Conservation (phyloP, 2,797 vertebrate genomes). For the Limnodromus scolopaceus region DNA sequence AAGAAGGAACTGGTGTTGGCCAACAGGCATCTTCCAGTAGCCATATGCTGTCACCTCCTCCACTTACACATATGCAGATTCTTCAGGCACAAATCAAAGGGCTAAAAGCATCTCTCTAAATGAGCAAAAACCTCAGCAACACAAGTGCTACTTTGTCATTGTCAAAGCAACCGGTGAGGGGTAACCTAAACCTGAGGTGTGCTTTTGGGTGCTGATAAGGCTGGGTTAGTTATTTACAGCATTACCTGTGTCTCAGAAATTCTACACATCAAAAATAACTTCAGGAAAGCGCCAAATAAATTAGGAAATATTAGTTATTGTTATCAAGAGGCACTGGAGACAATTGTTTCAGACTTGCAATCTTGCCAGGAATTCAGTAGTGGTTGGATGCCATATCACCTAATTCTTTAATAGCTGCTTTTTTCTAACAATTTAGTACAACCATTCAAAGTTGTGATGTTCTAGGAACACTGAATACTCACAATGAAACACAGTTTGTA, state of each 20-base stretch:
- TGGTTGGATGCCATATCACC: neutral
- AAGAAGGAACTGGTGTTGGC: neutral
- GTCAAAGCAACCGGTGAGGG: neutral
- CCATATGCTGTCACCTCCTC: neutral
- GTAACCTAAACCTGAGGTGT: neutral
- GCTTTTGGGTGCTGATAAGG: neutral
- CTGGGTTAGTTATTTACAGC: neutral
- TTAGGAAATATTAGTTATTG: neutral
- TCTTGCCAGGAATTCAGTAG: neutral
- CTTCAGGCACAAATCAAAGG: neutral
- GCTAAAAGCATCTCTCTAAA: neutral
- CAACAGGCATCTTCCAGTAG: neutral
- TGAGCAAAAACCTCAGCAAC: neutral
- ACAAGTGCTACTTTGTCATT: neutral
- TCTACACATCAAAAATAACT: neutral
- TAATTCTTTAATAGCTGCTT: neutral
- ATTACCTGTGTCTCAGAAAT: neutral
- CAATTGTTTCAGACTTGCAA: neutral
- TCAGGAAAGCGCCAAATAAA: neutral
- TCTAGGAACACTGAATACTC: neutral
- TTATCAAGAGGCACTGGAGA: neutral
- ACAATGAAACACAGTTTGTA: fast-evolving
- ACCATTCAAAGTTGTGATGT: neutral
- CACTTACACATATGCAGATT: neutral
- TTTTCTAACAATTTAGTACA: neutral